A percentile compares a stretch with the other conserved stretches of the same genome.
phyloP scores from a whole-genome alignment of 2,113 vertebrate species.

The Gopherus evgoodei region DNA sequence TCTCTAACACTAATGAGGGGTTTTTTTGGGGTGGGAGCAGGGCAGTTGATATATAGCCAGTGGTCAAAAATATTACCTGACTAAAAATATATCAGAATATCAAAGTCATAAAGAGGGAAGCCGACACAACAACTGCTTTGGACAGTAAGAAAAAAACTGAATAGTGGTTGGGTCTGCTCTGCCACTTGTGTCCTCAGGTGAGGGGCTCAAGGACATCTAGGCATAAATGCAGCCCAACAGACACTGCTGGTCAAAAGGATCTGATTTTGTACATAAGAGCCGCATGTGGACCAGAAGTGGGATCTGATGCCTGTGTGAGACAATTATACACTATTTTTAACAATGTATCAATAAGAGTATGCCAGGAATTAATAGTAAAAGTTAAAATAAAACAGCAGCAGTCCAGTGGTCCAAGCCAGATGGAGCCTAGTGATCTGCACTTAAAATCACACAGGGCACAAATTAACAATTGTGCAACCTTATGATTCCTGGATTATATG shows the following conservation, averaged over 20 bases:
- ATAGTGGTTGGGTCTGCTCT: neutral
- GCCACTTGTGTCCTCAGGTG: neutral
- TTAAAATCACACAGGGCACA: neutral
- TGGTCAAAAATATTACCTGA: neutral
- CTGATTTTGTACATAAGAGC: accelerated
- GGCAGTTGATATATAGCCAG: neutral
- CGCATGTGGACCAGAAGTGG: accelerated
- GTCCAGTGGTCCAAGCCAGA: neutral
- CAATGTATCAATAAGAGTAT: neutral
- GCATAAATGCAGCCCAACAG: neutral
- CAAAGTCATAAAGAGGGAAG: neutral
- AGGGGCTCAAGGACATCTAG: neutral
- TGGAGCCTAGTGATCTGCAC: neutral
- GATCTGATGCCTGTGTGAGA: neutral
- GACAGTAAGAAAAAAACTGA: neutral
- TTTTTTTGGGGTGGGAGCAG: neutral
- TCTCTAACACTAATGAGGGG: neutral
- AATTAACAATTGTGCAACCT: neutral
- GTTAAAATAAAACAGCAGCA: neutral
- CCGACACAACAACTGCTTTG: neutral
- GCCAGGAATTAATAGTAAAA: neutral
- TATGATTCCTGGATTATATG: neutral
- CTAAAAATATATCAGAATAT: neutral
- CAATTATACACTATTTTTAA: neutral
- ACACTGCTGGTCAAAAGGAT: accelerated